Percentiles rank a stretch among this genome's conserved stretches.
Evolutionary conservation across 2,113 vertebrate genomes (phyloP).

Genomic region (Anoplopoma fimbria): DNA sequence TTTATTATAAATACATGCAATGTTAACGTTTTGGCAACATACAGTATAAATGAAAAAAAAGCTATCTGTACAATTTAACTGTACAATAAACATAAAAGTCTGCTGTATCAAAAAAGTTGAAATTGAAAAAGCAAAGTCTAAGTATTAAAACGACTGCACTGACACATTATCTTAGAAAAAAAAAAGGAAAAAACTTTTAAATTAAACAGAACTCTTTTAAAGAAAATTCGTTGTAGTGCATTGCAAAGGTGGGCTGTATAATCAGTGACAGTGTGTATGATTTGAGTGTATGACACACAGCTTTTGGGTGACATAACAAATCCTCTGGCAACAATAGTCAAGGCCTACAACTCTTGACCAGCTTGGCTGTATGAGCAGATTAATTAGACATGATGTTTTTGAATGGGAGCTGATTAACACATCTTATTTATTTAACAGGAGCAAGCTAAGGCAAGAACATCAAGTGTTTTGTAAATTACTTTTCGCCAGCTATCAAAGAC

Average conservation of each 20-base stretch:
- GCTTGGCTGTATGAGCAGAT: slow-evolving; percentile 28
- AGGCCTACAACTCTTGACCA: slow-evolving; percentile 32
- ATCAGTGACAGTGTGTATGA: slow-evolving; percentile 46
- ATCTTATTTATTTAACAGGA: slow-evolving; percentile 14
- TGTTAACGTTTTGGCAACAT: slow-evolving; percentile 76
- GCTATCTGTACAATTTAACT: slow-evolving; percentile 63
- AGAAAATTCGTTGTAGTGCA: slow-evolving; percentile 57
- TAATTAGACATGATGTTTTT: slow-evolving; percentile 23
- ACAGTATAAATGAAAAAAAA: slow-evolving; percentile 74
- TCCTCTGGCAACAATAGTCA: slow-evolving; percentile 21
- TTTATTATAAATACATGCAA: slow-evolving; percentile 88
- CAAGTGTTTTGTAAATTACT: slow-evolving; percentile 13
- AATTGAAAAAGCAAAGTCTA: slow-evolving; percentile 42
- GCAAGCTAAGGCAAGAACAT: not conserved
- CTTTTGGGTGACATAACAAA: slow-evolving; percentile 27
- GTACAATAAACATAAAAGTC: slow-evolving; percentile 63
- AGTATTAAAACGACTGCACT: slow-evolving; percentile 46
- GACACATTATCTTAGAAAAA: slow-evolving; percentile 57
- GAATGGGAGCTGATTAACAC: slow-evolving; percentile 20
- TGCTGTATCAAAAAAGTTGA: slow-evolving; percentile 54
- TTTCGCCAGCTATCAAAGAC: not conserved
- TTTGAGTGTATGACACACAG: slow-evolving; percentile 38
- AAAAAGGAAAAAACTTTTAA: slow-evolving; percentile 38
- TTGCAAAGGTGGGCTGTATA: slow-evolving; percentile 49
- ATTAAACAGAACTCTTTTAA: slow-evolving; percentile 58